Conservation (phyloP, 1,140 invertebrate species). For the Anagrus nilaparvatae region DNA sequence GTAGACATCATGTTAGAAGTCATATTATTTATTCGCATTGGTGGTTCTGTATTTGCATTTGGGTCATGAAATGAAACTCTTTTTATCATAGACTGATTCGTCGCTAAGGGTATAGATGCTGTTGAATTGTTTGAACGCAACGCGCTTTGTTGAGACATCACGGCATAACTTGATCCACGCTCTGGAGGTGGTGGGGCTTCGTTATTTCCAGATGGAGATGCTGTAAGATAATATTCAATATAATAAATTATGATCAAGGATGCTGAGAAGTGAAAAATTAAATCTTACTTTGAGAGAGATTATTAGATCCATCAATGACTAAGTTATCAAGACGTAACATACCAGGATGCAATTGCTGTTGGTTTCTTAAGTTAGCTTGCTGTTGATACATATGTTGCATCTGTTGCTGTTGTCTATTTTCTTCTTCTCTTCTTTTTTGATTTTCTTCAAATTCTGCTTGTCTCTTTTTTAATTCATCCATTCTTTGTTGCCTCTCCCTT, state of each 20-base stretch:
- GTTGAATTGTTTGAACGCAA: slow-evolving; percentile 38
- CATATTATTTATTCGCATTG: slow-evolving; percentile 22
- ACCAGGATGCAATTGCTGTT: slow-evolving; percentile 30
- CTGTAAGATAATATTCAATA: neutral
- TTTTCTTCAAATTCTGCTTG: slow-evolving; percentile 41
- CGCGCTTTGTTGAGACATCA: slow-evolving; percentile 57
- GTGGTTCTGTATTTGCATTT: slow-evolving; percentile 46
- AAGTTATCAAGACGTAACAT: slow-evolving; percentile 46
- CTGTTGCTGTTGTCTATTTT: slow-evolving; percentile 38
- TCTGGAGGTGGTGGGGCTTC: slow-evolving; percentile 62
- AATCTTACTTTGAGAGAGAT: slow-evolving; percentile 31
- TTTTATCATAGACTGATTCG: slow-evolving; percentile 36
- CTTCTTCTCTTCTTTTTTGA: slow-evolving; percentile 40
- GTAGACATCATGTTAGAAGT: slow-evolving; percentile 18
- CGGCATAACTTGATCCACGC: slow-evolving; percentile 69
- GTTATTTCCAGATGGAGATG: slow-evolving; percentile 22
- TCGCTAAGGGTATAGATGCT: slow-evolving; percentile 32
- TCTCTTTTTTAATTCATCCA: slow-evolving; percentile 46
- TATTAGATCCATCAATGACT: slow-evolving; percentile 41
- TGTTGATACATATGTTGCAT: slow-evolving; percentile 19
- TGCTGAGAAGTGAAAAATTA: neutral
- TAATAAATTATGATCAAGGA: neutral
- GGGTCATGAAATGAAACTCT: slow-evolving; percentile 70
- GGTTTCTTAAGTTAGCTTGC: slow-evolving; percentile 22
- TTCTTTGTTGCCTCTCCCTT: slow-evolving; percentile 41